These are phyloP conservation scores for Aphodius granarius DNA, from an alignment of 2,888 invertebrate genomes.

Conservation along the genomic window DNA sequence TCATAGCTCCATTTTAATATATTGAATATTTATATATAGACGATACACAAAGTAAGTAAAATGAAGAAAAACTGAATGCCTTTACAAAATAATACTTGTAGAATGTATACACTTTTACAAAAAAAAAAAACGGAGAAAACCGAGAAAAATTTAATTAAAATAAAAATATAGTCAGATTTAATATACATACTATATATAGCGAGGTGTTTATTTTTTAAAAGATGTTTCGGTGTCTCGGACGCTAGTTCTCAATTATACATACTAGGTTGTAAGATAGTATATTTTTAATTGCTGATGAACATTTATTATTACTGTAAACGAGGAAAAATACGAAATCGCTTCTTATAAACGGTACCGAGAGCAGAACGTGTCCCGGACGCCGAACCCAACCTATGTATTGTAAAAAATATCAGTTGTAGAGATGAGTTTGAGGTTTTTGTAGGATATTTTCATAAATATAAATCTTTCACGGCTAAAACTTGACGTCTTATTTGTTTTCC, in stretches of 20 bases:
- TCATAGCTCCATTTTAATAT: conserved; percentile 46
- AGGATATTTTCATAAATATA: conserved; percentile 56
- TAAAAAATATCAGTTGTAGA: conserved; percentile 52
- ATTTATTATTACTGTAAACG: conserved; percentile 12
- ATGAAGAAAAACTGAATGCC: conserved; percentile 56
- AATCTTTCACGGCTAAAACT: conserved; percentile 51
- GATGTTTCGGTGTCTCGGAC: conserved; percentile 33
- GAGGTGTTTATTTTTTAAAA: conserved; percentile 47
- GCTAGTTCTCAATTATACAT: conserved; percentile 13
- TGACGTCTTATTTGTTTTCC: conserved; percentile 14
- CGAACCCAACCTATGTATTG: conserved; percentile 43
- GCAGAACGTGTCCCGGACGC: conserved; percentile 7
- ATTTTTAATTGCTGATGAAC: conserved; percentile 32
- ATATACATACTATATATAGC: conserved; percentile 44
- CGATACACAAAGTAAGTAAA: conserved; percentile 34
- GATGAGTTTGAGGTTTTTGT: conserved; percentile 54
- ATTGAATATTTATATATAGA: conserved; percentile 49
- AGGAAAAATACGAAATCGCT: conserved; percentile 15
- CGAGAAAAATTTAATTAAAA: conserved; percentile 32
- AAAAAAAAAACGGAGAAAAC: conserved; percentile 32
- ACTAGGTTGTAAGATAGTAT: conserved; percentile 21
- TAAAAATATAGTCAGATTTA: conserved; percentile 46
- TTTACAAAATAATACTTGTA: conserved; percentile 54
- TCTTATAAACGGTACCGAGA: conserved; percentile 1
- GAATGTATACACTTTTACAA: conserved; percentile 55